These are phyloP conservation scores for Mirza zaza DNA, from an alignment of 2,113 vertebrate species.

Conservation along the genomic window DNA sequence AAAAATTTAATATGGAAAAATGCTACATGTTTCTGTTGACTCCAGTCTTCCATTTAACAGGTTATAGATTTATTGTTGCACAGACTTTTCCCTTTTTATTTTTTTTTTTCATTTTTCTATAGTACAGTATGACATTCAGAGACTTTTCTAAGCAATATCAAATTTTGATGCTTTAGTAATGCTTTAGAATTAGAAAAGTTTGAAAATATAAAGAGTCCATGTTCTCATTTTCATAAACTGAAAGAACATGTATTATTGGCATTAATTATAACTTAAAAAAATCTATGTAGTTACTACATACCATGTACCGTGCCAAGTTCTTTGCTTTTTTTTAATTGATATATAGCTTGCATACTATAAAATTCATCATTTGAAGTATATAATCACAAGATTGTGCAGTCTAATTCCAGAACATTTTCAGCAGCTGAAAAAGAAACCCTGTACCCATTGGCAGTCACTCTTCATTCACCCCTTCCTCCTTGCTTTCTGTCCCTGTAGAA, in stretches of 20 bases:
- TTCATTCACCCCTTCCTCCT: not conserved
- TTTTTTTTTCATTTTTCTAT: too few relatives aligned
- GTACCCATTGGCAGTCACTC: not conserved
- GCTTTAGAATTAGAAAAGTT: not conserved
- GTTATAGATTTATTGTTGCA: not conserved
- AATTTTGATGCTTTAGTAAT: not conserved
- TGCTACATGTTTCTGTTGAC: not conserved
- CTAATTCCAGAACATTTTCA: not conserved
- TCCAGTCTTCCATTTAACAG: not conserved
- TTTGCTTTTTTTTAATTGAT: not conserved
- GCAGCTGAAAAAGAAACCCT: not conserved
- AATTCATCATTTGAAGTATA: not conserved
- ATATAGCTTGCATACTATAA: not conserved
- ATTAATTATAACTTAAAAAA: not conserved
- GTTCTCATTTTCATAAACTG: not conserved
- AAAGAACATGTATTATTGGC: not conserved
- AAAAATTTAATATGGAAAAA: not conserved
- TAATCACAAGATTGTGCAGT: not conserved
- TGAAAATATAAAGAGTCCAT: not conserved
- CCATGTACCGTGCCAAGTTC: not conserved
- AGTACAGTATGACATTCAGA: too few relatives aligned
- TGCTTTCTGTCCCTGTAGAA: not conserved
- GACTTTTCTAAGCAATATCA: not conserved
- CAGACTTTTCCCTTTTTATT: not conserved
- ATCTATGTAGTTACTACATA: not conserved